Base-by-base conservation (phyloP, 2,888 invertebrate species). In the Brenthis hecate region DNA sequence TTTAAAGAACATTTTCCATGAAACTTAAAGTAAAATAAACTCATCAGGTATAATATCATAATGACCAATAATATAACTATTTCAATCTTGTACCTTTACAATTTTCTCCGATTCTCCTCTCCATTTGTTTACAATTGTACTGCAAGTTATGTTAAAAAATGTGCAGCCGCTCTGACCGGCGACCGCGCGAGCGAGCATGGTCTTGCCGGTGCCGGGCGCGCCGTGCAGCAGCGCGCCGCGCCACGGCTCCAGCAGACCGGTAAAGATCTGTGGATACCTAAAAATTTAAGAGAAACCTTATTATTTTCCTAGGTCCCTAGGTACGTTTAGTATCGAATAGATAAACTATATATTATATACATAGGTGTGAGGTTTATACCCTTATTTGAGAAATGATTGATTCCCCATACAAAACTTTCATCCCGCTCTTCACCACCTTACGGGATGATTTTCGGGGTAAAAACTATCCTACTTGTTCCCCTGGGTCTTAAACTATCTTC, bases 21-120 rank as follows among this genome's bases (percentile, higher is more conserved):
- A 23, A 23, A 23, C 23, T 23, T 23, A 23, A 23, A 23, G 23
- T 23, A 23, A 23, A 23, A 23, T 23, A 23, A 23, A 23, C 23
- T 23, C 23, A 23, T 23, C 3, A 23, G 23, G 23, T 23, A 23
- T 23, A 23, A 23, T 23, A 23, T 23, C 2, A 55, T 6, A n/a
- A 16, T 19, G 1, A 54, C 19, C 23, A 19, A 54, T 23, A 53
- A 2, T 8, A 23, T 23, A 43, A 16, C 23, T 23, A 23, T 23
- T 3, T 3, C 23, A 23, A 28, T 28, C 28, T 0, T 28, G 28
- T 47, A 96, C 96, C 89, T 97, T 95, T 56, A 99, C 94, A 76
- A 98, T 95, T 88, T 98, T 98, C 90, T 99, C 99, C 0, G 98
- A 98, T 77, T 99, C 99, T 0, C 99, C 99, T 47, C 98, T 93